Evolutionary conservation across 2,888 invertebrate species (phyloP), one percentile per base, ranked within the genome.

Genomic region (Hipparchia sbordonii): DNA sequence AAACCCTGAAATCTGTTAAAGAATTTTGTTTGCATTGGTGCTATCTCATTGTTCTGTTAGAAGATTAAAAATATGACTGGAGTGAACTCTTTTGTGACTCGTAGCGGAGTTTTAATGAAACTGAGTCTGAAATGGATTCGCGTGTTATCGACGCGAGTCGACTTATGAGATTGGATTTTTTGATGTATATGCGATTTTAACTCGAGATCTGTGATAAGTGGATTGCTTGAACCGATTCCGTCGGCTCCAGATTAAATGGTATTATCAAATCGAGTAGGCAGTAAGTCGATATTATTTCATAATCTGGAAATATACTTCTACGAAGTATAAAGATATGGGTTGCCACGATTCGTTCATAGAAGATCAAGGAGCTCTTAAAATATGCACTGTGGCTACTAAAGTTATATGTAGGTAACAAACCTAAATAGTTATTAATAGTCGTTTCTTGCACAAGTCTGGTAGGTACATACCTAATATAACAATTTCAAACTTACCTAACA

Each of bases 51-150:
- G 85, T 86, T 83, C 83, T 79, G 81, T 76, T 79, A 79, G 82
- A 81, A 85, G 85, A 87, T 87, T 69, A 86, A 87, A 87, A 87
- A 86, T 85, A 85, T 86, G 82, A 82, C 81, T 78, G 73, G 77
- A 82, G 78, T 79, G 69, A 69, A 81, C 79, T 78, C 77, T 81
- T 83, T 83, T 86, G 85, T 85, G 78, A 81, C 80, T 80, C 80
- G 79, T 77, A 81, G 82, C 78, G 80, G 75, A 80, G 75, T 83
- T 85, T 85, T 84, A 87, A 87, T 86, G 84, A 87, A 87, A 85
- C 83, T 39, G 69, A 72, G 46, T 66, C 69, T 54, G 33, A 52
- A 63, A 63, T 63, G 52, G 69, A 66, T 65, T 66, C 46, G 39
- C 52, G 45, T 52, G 69, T 45, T 54, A 69, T 69, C 72, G 69